phyloP scores from a whole-genome alignment of 2,113 vertebrate species.

The Leptodactylus fuscus region DNA sequence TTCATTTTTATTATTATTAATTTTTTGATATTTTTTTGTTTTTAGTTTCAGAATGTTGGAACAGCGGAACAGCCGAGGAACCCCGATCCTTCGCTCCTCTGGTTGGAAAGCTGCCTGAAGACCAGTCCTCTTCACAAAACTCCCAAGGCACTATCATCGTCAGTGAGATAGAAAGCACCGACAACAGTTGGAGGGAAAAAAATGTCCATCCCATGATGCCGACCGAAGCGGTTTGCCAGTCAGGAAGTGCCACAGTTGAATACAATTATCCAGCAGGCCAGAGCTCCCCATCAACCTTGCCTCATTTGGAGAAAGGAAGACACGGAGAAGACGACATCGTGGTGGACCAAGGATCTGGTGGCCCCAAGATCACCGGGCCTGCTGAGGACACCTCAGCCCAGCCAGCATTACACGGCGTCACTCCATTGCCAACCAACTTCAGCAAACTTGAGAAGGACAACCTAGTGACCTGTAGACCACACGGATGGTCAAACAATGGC shows the following conservation, averaged over 20 bases:
- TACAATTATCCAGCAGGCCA: constrained; percentile 27
- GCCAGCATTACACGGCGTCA: constrained; percentile 12
- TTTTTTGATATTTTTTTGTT: background rate
- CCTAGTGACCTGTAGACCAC: constrained; percentile 38
- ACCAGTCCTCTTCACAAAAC: constrained; percentile 10
- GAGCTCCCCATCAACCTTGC: constrained; percentile 23
- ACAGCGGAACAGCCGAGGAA: constrained; percentile 26
- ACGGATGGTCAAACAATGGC: constrained; percentile 20
- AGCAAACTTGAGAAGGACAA: constrained; percentile 44
- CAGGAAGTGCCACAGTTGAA: background rate
- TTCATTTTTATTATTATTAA: too few species aligned
- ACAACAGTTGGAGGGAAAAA: constrained; percentile 43
- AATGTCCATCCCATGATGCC: constrained; percentile 15
- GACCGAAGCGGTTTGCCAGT: constrained; percentile 22
- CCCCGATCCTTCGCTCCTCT: constrained; percentile 40
- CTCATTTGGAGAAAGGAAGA: constrained; percentile 34
- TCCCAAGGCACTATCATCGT: background rate
- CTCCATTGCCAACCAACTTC: constrained; percentile 44
- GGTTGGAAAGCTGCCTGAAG: constrained; percentile 46
- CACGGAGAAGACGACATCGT: constrained; percentile 14
- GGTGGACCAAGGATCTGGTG: constrained; percentile 1
- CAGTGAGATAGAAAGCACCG: background rate
- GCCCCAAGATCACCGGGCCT: background rate
- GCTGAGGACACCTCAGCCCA: constrained; percentile 21
- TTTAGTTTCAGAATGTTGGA: constrained; percentile 56